Evolutionary conservation across 2,888 invertebrate genomes (phyloP).

Genomic region (Steinernema carpocapsae): DNA sequence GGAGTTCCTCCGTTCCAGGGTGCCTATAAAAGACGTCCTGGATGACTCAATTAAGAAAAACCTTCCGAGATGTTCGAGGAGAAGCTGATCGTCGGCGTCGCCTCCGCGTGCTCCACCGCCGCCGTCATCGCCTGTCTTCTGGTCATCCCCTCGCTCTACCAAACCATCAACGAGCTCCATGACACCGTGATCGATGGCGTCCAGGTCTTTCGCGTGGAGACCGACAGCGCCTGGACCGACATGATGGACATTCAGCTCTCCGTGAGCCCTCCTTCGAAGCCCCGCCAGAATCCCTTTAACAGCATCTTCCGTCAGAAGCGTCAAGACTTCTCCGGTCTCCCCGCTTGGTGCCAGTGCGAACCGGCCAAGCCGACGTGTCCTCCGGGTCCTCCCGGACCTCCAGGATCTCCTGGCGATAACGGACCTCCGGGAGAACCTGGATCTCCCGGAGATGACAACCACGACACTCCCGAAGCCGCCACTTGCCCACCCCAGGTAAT

Average conservation of each 20-base stretch:
- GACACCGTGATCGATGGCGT: no score
- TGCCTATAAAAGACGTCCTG: constrained; percentile 57
- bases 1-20: not conserved
- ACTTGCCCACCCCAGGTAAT: constrained; percentile 45
- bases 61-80: constrained; percentile 44
- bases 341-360: constrained; percentile 61
- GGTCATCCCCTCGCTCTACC: constrained; percentile 10
- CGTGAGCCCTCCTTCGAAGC: no score
- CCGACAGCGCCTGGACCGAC: no score
- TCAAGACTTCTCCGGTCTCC: constrained; percentile 52
- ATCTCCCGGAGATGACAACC: constrained; percentile 53
- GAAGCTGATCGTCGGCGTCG: constrained; percentile 6
- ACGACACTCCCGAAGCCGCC: constrained; percentile 53
- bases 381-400: constrained; percentile 54
- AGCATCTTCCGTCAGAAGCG: constrained; percentile 51
- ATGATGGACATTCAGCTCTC: no score
- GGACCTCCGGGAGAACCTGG: constrained; percentile 53
- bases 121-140: constrained; percentile 23
- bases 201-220: no score
- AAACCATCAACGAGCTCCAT: constrained; percentile 21
- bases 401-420: constrained; percentile 52
- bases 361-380: constrained; percentile 57
- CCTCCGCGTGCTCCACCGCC: constrained; percentile 17
- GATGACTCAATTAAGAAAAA: constrained; percentile 52
- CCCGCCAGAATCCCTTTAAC: no score